phyloP scores from a whole-genome alignment of 2,888 invertebrate genomes.

The Listrodromus nycthemerus region DNA sequence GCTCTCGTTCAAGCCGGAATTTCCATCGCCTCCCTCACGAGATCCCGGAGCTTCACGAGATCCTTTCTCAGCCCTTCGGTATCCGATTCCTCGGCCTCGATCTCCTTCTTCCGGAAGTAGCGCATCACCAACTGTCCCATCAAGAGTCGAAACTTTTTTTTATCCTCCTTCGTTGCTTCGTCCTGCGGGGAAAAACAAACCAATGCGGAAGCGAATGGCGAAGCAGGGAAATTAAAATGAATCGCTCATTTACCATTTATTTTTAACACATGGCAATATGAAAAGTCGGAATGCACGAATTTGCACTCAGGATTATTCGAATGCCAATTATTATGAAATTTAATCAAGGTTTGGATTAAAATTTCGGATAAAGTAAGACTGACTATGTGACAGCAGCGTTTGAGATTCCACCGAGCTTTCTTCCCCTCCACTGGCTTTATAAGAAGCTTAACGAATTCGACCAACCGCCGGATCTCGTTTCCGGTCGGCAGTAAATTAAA shows the following conservation, averaged over 20 bases:
- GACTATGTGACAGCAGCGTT: conserved; percentile 84
- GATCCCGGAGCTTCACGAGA: conserved; percentile 79
- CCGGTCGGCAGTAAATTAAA: conserved; percentile 89
- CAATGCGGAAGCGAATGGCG: neutral
- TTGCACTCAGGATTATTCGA: too few relatives aligned
- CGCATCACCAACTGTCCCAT: conserved; percentile 87
- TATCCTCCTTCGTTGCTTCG: conserved; percentile 82
- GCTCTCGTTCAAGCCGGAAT: conserved; percentile 66
- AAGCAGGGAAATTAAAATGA: neutral
- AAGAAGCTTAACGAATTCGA: conserved; percentile 85
- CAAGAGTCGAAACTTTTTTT: conserved; percentile 86
- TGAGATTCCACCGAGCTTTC: conserved; percentile 85
- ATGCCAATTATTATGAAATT: neutral
- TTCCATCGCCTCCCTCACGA: conserved; percentile 75
- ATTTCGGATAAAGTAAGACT: conserved; percentile 62
- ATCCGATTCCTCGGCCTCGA: conserved; percentile 81
- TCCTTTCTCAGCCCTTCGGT: conserved; percentile 85
- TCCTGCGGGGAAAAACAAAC: conserved; percentile 73
- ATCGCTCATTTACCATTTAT: neutral
- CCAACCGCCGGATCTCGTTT: conserved; percentile 84
- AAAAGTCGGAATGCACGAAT: neutral
- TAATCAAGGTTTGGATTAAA: neutral
- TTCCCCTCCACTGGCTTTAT: conserved; percentile 80
- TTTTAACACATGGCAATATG: too few relatives aligned
- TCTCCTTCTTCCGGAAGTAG: conserved; percentile 86